phyloP scores from a whole-genome alignment of 2,888 invertebrate species.

The Antheraea yamamai region DNA sequence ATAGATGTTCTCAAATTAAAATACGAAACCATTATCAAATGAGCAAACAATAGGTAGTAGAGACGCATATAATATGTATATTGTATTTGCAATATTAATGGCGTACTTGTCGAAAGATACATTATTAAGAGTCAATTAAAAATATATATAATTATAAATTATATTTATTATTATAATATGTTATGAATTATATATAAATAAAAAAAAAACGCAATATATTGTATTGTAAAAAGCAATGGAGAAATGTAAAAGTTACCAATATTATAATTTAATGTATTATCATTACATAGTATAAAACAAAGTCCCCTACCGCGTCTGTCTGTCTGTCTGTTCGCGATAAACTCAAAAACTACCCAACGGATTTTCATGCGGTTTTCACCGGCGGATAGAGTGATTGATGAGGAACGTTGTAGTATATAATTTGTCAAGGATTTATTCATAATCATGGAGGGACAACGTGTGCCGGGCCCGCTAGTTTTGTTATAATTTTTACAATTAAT shows the following conservation, averaged over 20 bases:
- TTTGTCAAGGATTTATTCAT: no score
- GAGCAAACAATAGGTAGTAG: constrained; percentile 63
- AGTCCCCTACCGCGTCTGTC: no score
- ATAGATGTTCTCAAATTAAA: constrained; percentile 19
- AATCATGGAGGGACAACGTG: no score
- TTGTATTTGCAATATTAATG: constrained; percentile 19
- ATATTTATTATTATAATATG: neutral
- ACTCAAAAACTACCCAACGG: no score
- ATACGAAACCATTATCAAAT: constrained; percentile 40
- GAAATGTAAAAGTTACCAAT: neutral
- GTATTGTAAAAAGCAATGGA: neutral
- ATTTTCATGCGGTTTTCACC: no score
- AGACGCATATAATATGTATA: constrained; percentile 31
- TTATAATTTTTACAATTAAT: neutral
- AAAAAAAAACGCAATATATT: neutral
- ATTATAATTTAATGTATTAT: neutral
- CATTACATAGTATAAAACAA: no score
- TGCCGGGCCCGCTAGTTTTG: no score
- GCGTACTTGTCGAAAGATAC: constrained; percentile 22
- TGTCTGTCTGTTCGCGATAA: no score
- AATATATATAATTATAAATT: neutral
- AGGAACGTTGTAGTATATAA: no score
- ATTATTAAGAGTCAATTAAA: neutral
- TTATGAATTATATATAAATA: neutral
- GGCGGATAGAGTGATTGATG: no score